phyloP scores from a whole-genome alignment of 2,797 vertebrate species.

The Pogonophryne albipinna region DNA sequence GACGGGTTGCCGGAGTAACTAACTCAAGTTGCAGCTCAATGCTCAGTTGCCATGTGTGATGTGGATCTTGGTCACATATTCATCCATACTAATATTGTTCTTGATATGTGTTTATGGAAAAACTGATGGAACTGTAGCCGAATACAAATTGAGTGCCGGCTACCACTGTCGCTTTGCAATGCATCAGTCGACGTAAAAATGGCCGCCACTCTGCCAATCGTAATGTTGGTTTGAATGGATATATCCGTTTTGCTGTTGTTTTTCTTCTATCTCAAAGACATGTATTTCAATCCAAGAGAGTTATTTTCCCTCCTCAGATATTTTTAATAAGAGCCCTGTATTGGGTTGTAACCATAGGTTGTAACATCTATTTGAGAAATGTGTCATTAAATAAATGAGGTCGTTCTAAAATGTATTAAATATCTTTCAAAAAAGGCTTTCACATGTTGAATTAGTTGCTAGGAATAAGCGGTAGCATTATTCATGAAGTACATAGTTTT shows the following conservation, averaged over 20 bases:
- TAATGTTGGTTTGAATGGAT: no score
- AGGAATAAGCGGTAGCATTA: background rate
- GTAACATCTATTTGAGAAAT: no score
- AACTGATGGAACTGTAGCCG: background rate
- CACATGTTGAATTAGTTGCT: no score
- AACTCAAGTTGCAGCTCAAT: slow-evolving; percentile 18
- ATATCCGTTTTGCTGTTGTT: no score
- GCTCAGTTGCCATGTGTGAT: slow-evolving; percentile 8
- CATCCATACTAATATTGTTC: background rate
- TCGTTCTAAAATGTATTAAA: background rate
- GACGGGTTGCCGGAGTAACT: slow-evolving; percentile 7
- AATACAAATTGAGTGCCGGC: background rate
- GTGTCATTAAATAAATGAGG: background rate
- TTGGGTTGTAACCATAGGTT: background rate
- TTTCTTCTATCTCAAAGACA: no score
- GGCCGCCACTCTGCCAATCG: no score
- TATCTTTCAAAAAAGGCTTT: background rate
- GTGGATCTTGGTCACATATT: background rate
- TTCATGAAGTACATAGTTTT: background rate
- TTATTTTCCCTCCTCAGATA: background rate
- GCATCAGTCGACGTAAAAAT: no score
- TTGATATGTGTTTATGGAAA: background rate
- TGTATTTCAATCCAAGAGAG: background rate
- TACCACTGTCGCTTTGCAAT: no score
- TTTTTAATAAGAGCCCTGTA: background rate